Evolutionary conservation across 2,888 invertebrate species (phyloP), one percentile per base, ranked within the genome.

Genomic region (Eristalis pertinax): DNA sequence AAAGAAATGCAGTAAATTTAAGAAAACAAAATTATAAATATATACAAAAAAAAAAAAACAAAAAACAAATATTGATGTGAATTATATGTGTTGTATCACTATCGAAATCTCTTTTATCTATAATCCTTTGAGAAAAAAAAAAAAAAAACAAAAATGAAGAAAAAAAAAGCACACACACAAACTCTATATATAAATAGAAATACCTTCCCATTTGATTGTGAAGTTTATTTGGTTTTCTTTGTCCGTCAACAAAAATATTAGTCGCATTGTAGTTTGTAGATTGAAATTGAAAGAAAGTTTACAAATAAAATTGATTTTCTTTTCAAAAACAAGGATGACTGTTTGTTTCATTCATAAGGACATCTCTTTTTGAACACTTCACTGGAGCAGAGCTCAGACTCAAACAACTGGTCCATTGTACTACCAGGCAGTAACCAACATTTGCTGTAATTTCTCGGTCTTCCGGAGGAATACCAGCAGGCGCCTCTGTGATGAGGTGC

Each of bases 21-120:
- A 85, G 84, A 88, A 32, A 91, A 60, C 60, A 60, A 90, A 90
- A 89, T 90, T 89, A 84, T 81, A 89, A 50, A 50, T 50, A 80
- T 88, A 90, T 83, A 87, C 80, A 84, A 89, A 32, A 32, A 26
- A 2, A 26, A 26, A 29, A 29, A n/a, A n/a, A n/a, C n/a, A n/a
- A n/a, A n/a, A n/a, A 84, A 89, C 8, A 32, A 89, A 89, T 90
- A 89, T 88, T 86, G 87, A 87, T 87, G 89, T 89, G 89, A 90
- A 89, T 90, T 88, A 89, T 89, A 89, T 87, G 87, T 87, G 87
- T 87, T 83, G 84, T 87, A 80, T 69, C 87, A 83, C 87, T 87
- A 87, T 83, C 82, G 76, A 80, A 50, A 79, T 87, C 87, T 87
- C 87, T 87, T 87, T 87, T 87, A 83, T 84, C 87, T 87, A 79